phyloP scores from a whole-genome alignment of 2,113 vertebrate species.

The Dryoscopus gambensis region DNA sequence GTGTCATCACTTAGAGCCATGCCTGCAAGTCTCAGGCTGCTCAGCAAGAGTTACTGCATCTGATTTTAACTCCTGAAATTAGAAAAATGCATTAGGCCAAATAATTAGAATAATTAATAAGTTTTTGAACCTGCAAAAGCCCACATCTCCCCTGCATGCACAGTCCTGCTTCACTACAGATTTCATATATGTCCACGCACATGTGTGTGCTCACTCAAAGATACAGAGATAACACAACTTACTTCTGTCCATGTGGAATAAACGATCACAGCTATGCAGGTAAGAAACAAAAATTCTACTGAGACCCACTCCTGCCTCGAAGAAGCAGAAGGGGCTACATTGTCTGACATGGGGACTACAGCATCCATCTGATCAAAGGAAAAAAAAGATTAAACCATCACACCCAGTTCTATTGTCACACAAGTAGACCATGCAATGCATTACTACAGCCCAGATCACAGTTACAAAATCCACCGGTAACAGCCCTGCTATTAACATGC shows the following conservation, averaged over 20 bases:
- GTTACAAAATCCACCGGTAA: slow-evolving; percentile 35
- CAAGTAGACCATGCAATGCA: slow-evolving; percentile 27
- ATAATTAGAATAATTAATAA: neutral
- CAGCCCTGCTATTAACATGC: slow-evolving; percentile 53
- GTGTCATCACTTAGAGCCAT: neutral
- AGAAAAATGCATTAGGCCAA: neutral
- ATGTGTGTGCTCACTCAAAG: neutral
- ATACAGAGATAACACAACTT: neutral
- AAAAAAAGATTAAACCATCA: slow-evolving; percentile 50
- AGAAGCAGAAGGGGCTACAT: neutral
- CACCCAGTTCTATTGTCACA: slow-evolving; percentile 43
- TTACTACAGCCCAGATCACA: neutral
- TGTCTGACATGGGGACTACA: neutral
- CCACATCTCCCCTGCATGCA: neutral
- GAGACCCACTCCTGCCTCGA: neutral
- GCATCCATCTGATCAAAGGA: slow-evolving; percentile 7
- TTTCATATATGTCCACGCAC: neutral
- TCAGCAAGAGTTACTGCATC: neutral
- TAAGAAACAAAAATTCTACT: neutral
- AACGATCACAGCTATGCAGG: neutral
- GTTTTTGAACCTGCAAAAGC: neutral
- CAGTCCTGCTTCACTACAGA: neutral
- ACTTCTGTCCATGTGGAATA: neutral
- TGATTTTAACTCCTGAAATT: neutral
- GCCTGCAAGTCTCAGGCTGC: neutral